Evolutionary conservation across 2,113 vertebrate species (phyloP), one percentile per base, ranked within the genome.

Genomic region (Euleptes europaea): DNA sequence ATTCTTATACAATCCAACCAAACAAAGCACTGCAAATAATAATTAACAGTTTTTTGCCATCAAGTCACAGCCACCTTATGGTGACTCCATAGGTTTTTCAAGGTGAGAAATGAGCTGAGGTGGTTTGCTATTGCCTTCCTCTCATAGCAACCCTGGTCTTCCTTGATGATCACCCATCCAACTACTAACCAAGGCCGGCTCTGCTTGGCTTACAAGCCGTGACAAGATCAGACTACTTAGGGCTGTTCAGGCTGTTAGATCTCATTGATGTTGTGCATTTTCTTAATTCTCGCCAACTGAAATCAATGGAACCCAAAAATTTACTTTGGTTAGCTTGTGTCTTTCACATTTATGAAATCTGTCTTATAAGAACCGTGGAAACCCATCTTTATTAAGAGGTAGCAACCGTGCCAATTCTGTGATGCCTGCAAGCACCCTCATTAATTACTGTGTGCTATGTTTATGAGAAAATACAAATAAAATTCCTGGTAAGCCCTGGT

Each of bases 401-500:
- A 69, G 63, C 33, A 49, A 78, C 28, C 70, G 60, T 63, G 51
- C 35, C 49, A n/a, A 77, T 57, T 67, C 14, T 57, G 33, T 70
- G 26, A 69, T 78, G 65, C 65, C 47, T 57, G 57, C 21, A 44
- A 67, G 54, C 81, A 74, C 17, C 12, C 8, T 33, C 67, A 85
- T 40, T 82, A 54, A 74, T 93, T 76, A 67, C 72, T 85, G 23
- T 84, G 88, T 87, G 75, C 19, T 84, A 47, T 86, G 67, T 86
- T 92, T 89, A 90, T 35, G 15, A 90, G 42, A 40, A 89, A 85
- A 88, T 79, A 65, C 44, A 90, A 89, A 86, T 33, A 38, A 44
- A 88, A 91, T 91, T 89, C 78, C 77, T 86, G 51, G 51, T 44
- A 88, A 90, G 21, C 15, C 12, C 63, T 42, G 80, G 74, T 87